Conservation (phyloP, 2,113 vertebrate species). For the Eubucco bourcierii region DNA sequence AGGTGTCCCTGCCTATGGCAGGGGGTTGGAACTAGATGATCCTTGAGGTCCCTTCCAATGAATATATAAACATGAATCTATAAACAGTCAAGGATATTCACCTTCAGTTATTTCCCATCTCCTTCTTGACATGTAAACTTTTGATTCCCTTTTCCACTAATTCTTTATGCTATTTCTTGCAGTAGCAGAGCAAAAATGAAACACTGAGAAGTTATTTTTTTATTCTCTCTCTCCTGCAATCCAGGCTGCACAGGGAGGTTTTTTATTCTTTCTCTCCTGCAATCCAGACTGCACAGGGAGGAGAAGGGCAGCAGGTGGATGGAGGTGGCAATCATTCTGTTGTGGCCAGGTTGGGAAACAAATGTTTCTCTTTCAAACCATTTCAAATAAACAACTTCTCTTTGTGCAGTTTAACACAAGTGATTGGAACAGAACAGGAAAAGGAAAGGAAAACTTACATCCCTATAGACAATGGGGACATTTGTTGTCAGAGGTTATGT, state of each 20-base stretch:
- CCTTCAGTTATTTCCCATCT: neutral
- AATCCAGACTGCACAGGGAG: neutral
- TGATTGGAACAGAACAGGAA: neutral
- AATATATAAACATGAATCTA: neutral
- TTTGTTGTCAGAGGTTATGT: neutral
- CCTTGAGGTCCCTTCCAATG: no score
- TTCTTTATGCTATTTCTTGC: neutral
- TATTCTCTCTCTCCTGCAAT: neutral
- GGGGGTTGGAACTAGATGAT: no score
- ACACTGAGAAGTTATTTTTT: neutral
- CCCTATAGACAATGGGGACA: neutral
- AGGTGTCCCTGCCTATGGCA: no score
- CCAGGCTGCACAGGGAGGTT: neutral
- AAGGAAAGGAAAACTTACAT: neutral
- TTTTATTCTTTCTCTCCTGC: no score
- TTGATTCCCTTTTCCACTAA: neutral
- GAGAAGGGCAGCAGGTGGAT: neutral
- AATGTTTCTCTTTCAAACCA: no score
- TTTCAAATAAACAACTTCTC: neutral
- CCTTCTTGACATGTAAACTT: neutral
- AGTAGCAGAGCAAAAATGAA: neutral
- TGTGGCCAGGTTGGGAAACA: neutral
- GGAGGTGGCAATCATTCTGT: fast-evolving
- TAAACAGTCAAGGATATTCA: neutral
- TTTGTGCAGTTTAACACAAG: neutral